Percentiles rank a stretch among this genome's conserved stretches.
phyloP scores from a whole-genome alignment of 2,113 vertebrate species.

The Macroglossus sobrinus region DNA sequence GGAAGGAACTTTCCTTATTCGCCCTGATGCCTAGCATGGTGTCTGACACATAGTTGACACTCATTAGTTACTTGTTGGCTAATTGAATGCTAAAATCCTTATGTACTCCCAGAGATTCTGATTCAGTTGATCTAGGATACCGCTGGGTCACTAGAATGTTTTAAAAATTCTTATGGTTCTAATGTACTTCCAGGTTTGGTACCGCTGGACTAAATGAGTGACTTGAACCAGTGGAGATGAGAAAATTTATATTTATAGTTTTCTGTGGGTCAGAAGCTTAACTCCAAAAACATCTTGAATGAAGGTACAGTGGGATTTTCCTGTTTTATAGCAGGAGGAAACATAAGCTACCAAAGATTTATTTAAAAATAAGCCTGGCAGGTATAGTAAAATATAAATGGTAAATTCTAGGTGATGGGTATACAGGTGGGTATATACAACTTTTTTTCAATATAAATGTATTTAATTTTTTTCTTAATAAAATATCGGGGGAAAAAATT shows the following conservation, averaged over 20 bases:
- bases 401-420: neutral
- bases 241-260: neutral
- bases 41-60: too few species aligned
- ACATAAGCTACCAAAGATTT: neutral
- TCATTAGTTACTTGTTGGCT: neutral
- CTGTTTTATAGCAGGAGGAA: neutral
- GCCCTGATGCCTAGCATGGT: too few species aligned
- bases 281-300: neutral
- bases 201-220: neutral
- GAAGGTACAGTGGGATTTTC: neutral
- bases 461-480: neutral
- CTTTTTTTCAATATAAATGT: neutral
- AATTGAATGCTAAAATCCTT: neutral
- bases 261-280: neutral
- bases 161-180: neutral
- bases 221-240: neutral
- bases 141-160: neutral
- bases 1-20: neutral
- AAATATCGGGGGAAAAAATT: neutral
- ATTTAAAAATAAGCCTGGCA: neutral
- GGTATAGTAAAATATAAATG: neutral
- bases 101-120: neutral
- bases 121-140: neutral
- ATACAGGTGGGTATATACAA: neutral
- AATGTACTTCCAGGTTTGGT: neutral